These are phyloP conservation scores for Brachyhypopomus gauderio DNA, from an alignment of 2,113 vertebrate species.

Conservation along the genomic window DNA sequence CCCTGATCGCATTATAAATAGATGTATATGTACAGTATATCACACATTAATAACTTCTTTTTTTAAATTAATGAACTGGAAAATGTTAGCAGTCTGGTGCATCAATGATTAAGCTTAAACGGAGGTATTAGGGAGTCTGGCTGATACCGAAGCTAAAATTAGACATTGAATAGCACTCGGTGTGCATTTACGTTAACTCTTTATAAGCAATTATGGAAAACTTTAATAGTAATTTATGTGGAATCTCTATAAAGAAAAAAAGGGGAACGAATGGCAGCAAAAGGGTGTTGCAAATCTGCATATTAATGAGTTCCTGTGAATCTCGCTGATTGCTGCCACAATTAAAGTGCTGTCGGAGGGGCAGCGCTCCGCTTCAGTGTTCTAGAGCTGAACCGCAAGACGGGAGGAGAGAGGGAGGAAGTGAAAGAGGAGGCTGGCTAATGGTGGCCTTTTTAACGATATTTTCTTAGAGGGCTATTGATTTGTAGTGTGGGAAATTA, in stretches of 20 bases:
- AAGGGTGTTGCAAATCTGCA: slow-evolving; percentile 72
- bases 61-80: slow-evolving; percentile 78
- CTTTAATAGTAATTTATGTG: slow-evolving; percentile 79
- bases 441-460: slow-evolving; percentile 40
- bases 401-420: slow-evolving; percentile 29
- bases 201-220: slow-evolving; percentile 78
- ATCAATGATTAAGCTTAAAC: slow-evolving; percentile 77
- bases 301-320: slow-evolving; percentile 79
- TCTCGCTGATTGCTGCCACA: slow-evolving; percentile 74
- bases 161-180: slow-evolving; percentile 72
- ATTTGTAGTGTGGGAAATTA: slow-evolving; percentile 57
- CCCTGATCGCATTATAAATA: slow-evolving; percentile 76
- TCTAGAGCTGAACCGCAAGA: slow-evolving; percentile 23
- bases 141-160: slow-evolving; percentile 73
- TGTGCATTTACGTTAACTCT: slow-evolving; percentile 72
- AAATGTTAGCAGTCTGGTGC: slow-evolving; percentile 71
- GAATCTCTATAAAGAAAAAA: slow-evolving; percentile 66
- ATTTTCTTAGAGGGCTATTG: slow-evolving; percentile 54
- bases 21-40: slow-evolving; percentile 68
- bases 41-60: slow-evolving; percentile 75
- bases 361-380: slow-evolving; percentile 59
- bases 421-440: slow-evolving; percentile 17
- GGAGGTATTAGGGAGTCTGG: slow-evolving; percentile 65
- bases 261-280: slow-evolving; percentile 51
- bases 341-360: slow-evolving; percentile 67